phyloP scores from a whole-genome alignment of 1,140 invertebrate species.

The Nautilus pompilius region DNA sequence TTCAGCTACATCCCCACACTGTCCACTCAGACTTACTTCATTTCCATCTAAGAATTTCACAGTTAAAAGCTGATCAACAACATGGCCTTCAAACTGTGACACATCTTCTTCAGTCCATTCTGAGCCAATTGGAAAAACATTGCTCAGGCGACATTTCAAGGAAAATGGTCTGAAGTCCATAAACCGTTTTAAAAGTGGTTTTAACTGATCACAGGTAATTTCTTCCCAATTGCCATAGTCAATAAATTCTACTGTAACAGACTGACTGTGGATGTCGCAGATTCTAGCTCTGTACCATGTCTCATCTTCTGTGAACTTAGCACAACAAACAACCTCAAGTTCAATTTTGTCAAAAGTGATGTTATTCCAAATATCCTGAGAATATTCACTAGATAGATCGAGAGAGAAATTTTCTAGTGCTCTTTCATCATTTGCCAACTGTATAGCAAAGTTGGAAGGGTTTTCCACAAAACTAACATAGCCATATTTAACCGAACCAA shows the following conservation, averaged over 20 bases:
- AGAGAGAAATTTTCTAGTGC: background rate
- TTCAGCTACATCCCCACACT: too few species aligned
- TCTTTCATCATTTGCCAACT: background rate
- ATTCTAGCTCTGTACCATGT: constrained; percentile 78
- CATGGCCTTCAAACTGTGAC: constrained; percentile 26
- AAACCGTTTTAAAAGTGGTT: constrained; percentile 20
- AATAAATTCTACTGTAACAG: constrained; percentile 62
- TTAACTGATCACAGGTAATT: constrained; percentile 13
- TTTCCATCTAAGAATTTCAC: too few species aligned
- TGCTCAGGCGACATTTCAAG: constrained; percentile 28
- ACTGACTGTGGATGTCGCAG: constrained; percentile 64
- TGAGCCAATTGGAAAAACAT: constrained; percentile 12
- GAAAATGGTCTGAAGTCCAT: constrained; percentile 24
- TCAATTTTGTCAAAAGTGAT: background rate
- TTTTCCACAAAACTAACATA: background rate
- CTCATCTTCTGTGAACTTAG: constrained; percentile 70
- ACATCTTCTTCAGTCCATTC: constrained; percentile 32
- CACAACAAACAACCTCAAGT: constrained; percentile 65
- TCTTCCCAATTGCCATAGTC: constrained; percentile 58
- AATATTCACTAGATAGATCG: background rate
- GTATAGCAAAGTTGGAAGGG: background rate
- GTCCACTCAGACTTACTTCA: too few species aligned
- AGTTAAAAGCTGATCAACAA: constrained; percentile 12
- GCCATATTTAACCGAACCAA: too few species aligned
- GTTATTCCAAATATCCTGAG: background rate